These are phyloP conservation scores for Aelia acuminata DNA, from an alignment of 2,888 invertebrate species.

Conservation along the genomic window DNA sequence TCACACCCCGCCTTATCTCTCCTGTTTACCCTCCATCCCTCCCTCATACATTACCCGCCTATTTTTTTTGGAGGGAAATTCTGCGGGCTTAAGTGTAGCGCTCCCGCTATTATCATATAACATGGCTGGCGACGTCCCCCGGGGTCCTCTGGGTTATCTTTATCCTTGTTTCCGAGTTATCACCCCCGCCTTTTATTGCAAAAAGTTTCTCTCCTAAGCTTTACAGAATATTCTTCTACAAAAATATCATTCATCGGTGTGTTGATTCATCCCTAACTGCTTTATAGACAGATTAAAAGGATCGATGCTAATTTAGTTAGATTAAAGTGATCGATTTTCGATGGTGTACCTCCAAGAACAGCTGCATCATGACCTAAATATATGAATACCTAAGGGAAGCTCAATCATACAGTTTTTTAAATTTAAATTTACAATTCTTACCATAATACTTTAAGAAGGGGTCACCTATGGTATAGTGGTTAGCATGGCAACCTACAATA, in stretches of 20 bases:
- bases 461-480: too few species aligned
- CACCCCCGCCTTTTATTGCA: slow-evolving; percentile 17
- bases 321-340: neutral
- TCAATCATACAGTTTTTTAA: too few species aligned
- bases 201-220: neutral
- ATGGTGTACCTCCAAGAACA: neutral
- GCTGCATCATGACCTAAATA: neutral
- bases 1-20: slow-evolving; percentile 46
- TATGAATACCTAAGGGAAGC: too few species aligned
- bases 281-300: too few species aligned
- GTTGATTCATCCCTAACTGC: too few species aligned
- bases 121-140: slow-evolving; percentile 34
- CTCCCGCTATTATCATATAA: slow-evolving; percentile 25
- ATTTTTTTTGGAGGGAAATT: slow-evolving; percentile 27
- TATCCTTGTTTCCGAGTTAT: slow-evolving; percentile 37
- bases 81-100: slow-evolving; percentile 29
- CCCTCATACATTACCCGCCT: slow-evolving; percentile 34
- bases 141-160: slow-evolving; percentile 31
- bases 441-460: too few species aligned
- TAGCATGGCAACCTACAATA: too few species aligned
- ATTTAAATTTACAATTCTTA: too few species aligned
- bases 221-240: neutral
- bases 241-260: neutral
- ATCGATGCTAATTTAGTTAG: neutral
- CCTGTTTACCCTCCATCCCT: slow-evolving; percentile 37